Evolutionary conservation across 2,888 invertebrate species (phyloP), one percentile per base, ranked within the genome.

Genomic region (Muschampia plurimacula): DNA sequence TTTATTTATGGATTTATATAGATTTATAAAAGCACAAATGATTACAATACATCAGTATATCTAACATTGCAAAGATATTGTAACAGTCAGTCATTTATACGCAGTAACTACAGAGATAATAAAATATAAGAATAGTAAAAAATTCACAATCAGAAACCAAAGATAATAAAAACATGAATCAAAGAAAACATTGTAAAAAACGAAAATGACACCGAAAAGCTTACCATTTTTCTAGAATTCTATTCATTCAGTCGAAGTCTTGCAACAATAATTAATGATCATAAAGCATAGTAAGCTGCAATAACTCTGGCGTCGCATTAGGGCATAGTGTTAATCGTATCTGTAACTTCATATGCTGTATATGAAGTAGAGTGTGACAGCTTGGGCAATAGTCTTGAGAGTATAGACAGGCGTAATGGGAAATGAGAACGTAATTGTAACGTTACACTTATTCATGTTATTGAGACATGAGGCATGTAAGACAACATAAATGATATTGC

Each of bases 361-460:
- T 22, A 49, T 39, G 71, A 67, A 72, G 39, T 67, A 67, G 71
- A 72, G 60, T 72, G 66, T 72, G 71, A 72, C 71, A 67, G 36
- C 60, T 72, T 72, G 60, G 32, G 66, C 28, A 72, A 72, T 65
- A 46, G 39, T 62, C 32, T 66, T 66, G 59, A 71, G 59, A 59
- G 57, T 49, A 60, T 32, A 49, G 59, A 46, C 55, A 41, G 44
- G 44, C 55, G 55, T 64, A 57, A 64, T 69, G 44, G 28, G 39
- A 41, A 69, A 69, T 63, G 55, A 44, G 41, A 55, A 28, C 32
- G 39, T 55, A 44, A 64, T 8, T 62, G 32, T 36, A 63, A 64
- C 15, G 36, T 55, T 55, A 65, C 39, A 66, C 32, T 65, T 32
- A 28, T 36, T 13, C 7, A 59, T 59, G 32, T 52, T 8, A 52